Percentiles rank a stretch among this genome's conserved stretches.
phyloP scores from a whole-genome alignment of 1,140 invertebrate genomes.

The Teleopsis dalmanni region DNA sequence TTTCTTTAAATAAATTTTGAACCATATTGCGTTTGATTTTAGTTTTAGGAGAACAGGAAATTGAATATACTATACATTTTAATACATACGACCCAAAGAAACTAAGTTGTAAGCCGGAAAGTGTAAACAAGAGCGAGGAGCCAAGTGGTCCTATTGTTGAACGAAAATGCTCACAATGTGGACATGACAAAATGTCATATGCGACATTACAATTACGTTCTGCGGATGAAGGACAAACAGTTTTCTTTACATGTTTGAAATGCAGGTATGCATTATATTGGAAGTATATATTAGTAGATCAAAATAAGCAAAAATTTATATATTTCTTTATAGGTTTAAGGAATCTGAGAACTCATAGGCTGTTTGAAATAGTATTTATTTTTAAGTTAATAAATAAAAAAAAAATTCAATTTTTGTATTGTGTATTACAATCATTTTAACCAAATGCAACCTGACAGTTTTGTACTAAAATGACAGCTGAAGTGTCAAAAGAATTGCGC shows the following conservation, averaged over 20 bases:
- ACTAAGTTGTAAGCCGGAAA: slow-evolving; percentile 38
- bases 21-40: slow-evolving; percentile 24
- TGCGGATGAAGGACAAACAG: slow-evolving; percentile 98
- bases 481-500: no score
- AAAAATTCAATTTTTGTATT: no score
- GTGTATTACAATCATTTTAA: no score
- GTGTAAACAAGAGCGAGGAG: slow-evolving; percentile 20
- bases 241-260: slow-evolving; percentile 92
- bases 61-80: slow-evolving; percentile 61
- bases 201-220: slow-evolving; percentile 89
- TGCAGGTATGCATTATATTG: slow-evolving; percentile 70
- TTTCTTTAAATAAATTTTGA: slow-evolving; percentile 2
- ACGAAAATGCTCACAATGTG: slow-evolving; percentile 81
- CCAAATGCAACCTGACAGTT: no score
- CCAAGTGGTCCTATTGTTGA: slow-evolving; percentile 76
- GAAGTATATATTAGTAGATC: no score
- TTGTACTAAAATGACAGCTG: no score
- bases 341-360: no score
- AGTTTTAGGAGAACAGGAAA: slow-evolving; percentile 59
- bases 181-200: slow-evolving; percentile 88
- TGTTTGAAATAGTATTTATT: no score
- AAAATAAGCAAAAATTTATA: no score
- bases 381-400: no score
- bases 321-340: no score
- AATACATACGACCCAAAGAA: slow-evolving; percentile 51